phyloP scores from a whole-genome alignment of 2,888 invertebrate species.

The Spisula subtruncata region DNA sequence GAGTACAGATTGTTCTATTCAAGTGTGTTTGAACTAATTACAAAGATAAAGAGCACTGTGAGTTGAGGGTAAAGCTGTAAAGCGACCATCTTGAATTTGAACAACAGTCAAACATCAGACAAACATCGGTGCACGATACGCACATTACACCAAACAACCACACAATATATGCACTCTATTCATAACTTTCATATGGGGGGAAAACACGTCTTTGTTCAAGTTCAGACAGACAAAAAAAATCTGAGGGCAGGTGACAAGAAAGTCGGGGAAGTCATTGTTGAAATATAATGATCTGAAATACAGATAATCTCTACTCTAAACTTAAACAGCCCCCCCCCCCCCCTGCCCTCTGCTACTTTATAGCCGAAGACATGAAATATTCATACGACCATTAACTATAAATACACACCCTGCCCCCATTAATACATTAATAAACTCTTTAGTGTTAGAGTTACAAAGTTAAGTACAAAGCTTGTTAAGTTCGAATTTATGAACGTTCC shows the following conservation, averaged over 20 bases:
- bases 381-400: not conserved
- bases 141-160: not conserved
- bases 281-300: not conserved
- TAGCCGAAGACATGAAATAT: not conserved
- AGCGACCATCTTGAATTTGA: not conserved
- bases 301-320: not conserved
- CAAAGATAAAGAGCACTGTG: not conserved
- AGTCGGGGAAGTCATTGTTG: not conserved
- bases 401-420: not conserved
- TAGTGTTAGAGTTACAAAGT: not conserved
- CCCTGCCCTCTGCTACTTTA: not conserved
- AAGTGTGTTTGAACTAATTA: not conserved
- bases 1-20: constrained; percentile 1
- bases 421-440: constrained; percentile 7
- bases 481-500: not conserved
- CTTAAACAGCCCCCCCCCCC: too few relatives aligned
- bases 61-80: not conserved
- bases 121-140: too few relatives aligned
- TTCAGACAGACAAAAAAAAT: constrained; percentile 10
- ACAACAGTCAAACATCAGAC: not conserved
- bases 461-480: constrained; percentile 15
- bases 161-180: constrained; percentile 27
- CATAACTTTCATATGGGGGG: constrained; percentile 3
- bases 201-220: constrained; percentile 2
- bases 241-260: not conserved